Conservation (phyloP, 2,113 vertebrate genomes). For the Nettapus auritus region DNA sequence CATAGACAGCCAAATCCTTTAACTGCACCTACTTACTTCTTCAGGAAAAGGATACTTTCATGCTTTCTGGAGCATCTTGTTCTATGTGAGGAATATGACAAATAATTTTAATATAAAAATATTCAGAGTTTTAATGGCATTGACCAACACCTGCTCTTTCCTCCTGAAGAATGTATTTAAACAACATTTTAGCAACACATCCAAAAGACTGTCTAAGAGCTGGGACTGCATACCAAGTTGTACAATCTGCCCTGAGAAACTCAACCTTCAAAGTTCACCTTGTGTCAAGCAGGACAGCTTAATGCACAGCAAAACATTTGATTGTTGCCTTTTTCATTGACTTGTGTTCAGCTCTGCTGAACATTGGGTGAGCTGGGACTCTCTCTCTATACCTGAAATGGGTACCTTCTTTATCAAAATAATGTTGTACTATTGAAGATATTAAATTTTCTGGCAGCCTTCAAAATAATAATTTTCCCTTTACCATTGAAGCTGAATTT, state of each 20-base stretch:
- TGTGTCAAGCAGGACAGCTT: background rate
- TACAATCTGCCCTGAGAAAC: background rate
- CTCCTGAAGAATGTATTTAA: background rate
- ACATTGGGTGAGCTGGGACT: background rate
- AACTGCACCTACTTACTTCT: background rate
- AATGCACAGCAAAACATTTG: background rate
- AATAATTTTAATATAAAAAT: background rate
- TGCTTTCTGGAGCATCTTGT: background rate
- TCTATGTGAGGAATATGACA: background rate
- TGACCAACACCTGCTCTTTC: background rate
- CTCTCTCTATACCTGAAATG: background rate
- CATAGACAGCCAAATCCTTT: background rate
- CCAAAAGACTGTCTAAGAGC: background rate
- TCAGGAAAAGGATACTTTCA: background rate
- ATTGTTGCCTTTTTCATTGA: background rate
- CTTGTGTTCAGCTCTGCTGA: background rate
- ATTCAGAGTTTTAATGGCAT: background rate
- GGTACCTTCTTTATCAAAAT: background rate
- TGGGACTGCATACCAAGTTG: accelerated
- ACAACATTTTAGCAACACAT: background rate
- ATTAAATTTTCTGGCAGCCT: background rate
- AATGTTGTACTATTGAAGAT: background rate
- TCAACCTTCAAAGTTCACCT: background rate
- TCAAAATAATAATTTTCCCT: background rate
- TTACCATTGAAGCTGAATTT: background rate